These are phyloP conservation scores for Suricata suricatta DNA, from an alignment of 2,113 vertebrate species.

Conservation along the genomic window DNA sequence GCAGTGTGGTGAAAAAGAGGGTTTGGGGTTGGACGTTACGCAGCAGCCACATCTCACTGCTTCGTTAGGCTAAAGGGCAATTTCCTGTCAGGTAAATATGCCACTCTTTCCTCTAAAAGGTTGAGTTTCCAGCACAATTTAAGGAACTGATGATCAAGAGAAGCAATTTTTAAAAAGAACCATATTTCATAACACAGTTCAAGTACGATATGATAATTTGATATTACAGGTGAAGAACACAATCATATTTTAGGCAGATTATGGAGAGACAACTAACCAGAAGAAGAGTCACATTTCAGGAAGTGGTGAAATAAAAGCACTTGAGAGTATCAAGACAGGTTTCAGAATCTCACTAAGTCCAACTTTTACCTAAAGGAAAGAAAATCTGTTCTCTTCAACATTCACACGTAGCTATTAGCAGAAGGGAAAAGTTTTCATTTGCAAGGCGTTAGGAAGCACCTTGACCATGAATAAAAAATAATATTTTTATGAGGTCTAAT, in stretches of 20 bases:
- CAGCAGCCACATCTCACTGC: not conserved
- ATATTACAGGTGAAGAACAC: not conserved
- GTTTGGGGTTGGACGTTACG: not conserved
- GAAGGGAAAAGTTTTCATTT: not conserved
- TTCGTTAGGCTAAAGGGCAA: not conserved
- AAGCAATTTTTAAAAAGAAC: slow-evolving; percentile 11
- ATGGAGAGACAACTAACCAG: not conserved
- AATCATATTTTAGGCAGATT: not conserved
- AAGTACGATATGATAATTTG: not conserved
- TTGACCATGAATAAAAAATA: not conserved
- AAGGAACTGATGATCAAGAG: not conserved
- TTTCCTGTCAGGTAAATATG: not conserved
- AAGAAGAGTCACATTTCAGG: not conserved
- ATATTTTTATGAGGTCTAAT: not conserved
- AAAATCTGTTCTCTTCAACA: not conserved
- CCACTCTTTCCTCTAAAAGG: not conserved
- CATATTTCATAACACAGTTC: not conserved
- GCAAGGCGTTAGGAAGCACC: not conserved
- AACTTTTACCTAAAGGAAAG: not conserved
- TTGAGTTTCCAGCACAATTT: not conserved
- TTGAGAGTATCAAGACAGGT: not conserved
- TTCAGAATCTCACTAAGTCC: not conserved
- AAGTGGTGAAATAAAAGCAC: not conserved
- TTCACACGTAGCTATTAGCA: not conserved
- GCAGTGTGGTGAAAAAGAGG: not conserved